Evolutionary conservation across 2,113 vertebrate species (phyloP).

Genomic region (Guaruba guarouba): DNA sequence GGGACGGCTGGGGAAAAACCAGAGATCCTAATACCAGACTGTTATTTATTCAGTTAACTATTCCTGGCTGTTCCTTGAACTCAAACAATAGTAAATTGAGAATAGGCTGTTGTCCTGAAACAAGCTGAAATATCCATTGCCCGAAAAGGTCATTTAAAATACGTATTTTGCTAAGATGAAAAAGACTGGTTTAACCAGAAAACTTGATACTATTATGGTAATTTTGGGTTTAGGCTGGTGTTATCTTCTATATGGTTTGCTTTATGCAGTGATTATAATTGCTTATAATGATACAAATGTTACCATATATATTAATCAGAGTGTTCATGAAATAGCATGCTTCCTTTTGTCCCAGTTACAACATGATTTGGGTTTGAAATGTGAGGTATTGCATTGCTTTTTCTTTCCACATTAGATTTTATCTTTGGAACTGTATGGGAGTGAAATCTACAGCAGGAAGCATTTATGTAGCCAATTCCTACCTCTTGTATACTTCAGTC

Average conservation of each 20-base stretch:
- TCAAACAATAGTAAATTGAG: conserved; percentile 23
- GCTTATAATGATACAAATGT: neutral
- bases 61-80: neutral
- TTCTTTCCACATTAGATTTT: conserved; percentile 30
- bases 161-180: neutral
- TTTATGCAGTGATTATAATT: neutral
- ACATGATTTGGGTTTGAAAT: conserved; percentile 6
- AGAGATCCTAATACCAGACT: neutral
- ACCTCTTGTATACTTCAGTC: neutral
- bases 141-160: conserved; percentile 9
- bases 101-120: neutral
- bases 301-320: neutral
- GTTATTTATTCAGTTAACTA: neutral
- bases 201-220: neutral
- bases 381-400: neutral
- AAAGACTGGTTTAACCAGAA: conserved; percentile 25
- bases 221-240: neutral
- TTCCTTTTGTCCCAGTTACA: conserved; percentile 13
- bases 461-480: conserved; percentile 1
- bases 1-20: neutral
- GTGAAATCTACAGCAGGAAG: conserved; percentile 33
- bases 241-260: neutral
- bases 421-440: conserved; percentile 28
- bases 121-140: neutral
- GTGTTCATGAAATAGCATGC: neutral